phyloP scores from a whole-genome alignment of 2,888 invertebrate genomes.

The Pristionchus entomophagus region DNA sequence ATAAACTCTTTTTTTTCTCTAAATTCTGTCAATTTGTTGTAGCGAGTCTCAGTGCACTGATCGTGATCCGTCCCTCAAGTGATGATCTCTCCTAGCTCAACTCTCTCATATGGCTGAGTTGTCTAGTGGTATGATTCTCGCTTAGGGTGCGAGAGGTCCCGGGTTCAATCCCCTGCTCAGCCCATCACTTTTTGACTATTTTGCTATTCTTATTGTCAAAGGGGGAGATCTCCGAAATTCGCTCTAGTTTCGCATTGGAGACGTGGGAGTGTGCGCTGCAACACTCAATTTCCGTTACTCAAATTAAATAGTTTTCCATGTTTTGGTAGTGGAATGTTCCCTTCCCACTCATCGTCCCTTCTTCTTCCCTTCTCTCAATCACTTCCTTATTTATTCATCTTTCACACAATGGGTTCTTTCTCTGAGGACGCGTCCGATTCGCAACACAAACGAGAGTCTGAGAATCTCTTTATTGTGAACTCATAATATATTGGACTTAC shows the following conservation, averaged over 20 bases:
- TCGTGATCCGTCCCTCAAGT: no score
- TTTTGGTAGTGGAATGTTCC: neutral
- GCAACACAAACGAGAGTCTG: no score
- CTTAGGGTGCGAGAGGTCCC: slow-evolving; percentile 74
- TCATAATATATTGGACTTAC: no score
- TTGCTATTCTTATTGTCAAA: neutral
- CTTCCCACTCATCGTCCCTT: neutral
- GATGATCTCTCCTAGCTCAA: no score
- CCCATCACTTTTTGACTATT: slow-evolving; percentile 3
- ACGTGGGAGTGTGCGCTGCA: neutral
- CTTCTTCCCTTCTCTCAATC: neutral
- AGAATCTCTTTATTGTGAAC: no score
- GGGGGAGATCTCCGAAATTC: neutral
- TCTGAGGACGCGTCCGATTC: no score
- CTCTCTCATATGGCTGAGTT: slow-evolving; percentile 51
- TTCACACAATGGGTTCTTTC: neutral
- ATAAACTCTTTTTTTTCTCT: no score
- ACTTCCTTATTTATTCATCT: slow-evolving; percentile 6
- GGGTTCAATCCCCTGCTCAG: slow-evolving; percentile 69
- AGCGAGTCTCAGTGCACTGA: no score
- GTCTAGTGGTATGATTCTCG: slow-evolving; percentile 74
- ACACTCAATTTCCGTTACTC: neutral
- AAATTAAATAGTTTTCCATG: neutral
- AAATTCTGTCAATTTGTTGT: no score
- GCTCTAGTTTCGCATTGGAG: neutral